phyloP scores from a whole-genome alignment of 2,797 vertebrate genomes.

The Peromyscus melanophrys region DNA sequence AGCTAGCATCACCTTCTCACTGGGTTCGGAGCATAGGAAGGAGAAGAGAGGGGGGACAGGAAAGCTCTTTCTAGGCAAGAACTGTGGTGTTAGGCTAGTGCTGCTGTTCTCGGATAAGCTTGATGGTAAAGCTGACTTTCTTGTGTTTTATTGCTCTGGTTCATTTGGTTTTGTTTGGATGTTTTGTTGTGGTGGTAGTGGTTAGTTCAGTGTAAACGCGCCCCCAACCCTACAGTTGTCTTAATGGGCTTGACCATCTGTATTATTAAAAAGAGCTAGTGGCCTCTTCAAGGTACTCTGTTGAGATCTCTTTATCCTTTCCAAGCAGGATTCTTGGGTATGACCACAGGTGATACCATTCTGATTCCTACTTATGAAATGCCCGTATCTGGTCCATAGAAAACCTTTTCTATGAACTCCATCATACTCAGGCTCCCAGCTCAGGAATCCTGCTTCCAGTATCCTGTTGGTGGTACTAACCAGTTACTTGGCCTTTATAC shows the following conservation, averaged over 20 bases:
- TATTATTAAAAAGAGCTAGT: background rate
- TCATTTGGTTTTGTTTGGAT: background rate
- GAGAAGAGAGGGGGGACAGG: no score
- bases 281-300: background rate
- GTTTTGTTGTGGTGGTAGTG: background rate
- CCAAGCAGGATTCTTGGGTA: background rate
- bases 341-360: background rate
- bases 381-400: background rate
- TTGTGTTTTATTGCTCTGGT: background rate
- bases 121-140: background rate
- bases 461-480: background rate
- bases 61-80: background rate
- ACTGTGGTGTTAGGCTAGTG: background rate
- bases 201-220: background rate
- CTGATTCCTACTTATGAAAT: background rate
- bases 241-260: background rate
- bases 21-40: background rate
- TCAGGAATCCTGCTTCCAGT: background rate
- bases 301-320: background rate
- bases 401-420: background rate
- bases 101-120: background rate
- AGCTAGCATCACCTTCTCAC: background rate
- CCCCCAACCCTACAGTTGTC: background rate
- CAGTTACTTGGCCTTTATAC: background rate
- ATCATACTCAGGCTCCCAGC: background rate